These are phyloP conservation scores for Elanus axillaris DNA, from an alignment of 2,113 vertebrate genomes.

Conservation along the genomic window DNA sequence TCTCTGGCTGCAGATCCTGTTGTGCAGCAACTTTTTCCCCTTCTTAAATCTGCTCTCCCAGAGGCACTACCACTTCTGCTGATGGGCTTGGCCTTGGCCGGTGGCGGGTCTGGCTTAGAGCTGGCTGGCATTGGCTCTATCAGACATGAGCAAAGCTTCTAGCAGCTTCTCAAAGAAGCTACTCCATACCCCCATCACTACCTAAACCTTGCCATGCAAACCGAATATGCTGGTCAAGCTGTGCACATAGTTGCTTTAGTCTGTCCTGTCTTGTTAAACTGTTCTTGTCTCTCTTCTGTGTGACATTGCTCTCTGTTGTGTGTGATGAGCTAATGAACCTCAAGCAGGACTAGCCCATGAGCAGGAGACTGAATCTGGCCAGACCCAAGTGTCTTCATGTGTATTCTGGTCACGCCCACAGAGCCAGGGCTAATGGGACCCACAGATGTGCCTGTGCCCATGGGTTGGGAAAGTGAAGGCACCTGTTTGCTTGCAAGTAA, in stretches of 20 bases:
- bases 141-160: rapidly evolving
- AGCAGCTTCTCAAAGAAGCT: not conserved
- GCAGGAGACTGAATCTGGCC: not conserved
- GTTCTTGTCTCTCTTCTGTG: not conserved
- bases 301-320: not conserved
- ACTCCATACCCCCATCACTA: rapidly evolving
- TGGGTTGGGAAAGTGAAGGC: not conserved
- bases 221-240: not conserved
- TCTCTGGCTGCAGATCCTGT: not conserved
- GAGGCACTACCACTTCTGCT: rapidly evolving
- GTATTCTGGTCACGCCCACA: not conserved
- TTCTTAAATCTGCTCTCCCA: not conserved
- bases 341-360: rapidly evolving
- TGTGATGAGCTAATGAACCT: not conserved
- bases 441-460: rapidly evolving
- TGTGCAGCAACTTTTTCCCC: too few species aligned
- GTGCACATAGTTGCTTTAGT: not conserved
- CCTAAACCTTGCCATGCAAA: not conserved
- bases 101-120: not conserved
- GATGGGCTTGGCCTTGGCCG: not conserved
- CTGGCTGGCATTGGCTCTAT: rapidly evolving
- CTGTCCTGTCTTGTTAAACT: not conserved
- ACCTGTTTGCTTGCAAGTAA: rapidly evolving
- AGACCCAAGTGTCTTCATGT: not conserved
- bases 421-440: not conserved